Percentiles rank a stretch among this genome's conserved stretches.
phyloP scores from a whole-genome alignment of 2,888 invertebrate genomes.

The Parapristionchus giblindavisi region DNA sequence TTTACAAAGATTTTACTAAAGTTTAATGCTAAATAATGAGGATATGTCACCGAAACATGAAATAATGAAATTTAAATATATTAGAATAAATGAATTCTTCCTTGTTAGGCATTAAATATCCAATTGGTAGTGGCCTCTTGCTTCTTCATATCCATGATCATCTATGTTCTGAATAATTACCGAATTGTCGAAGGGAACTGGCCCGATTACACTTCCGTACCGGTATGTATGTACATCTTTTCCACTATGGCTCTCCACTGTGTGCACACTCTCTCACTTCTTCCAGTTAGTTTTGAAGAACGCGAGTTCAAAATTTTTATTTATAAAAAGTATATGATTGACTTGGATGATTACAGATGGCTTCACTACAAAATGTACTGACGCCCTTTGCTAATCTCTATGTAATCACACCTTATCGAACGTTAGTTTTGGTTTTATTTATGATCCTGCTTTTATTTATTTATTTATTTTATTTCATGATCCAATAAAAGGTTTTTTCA shows the following conservation, averaged over 20 bases:
- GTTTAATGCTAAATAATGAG: too few species aligned
- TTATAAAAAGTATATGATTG: too few species aligned
- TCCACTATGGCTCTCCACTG: too few species aligned
- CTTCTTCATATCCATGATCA: conserved; percentile 19
- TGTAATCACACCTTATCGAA: conserved; percentile 10
- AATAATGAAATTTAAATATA: too few species aligned
- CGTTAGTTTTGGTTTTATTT: not conserved
- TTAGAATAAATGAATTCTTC: too few species aligned
- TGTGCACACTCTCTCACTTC: not conserved
- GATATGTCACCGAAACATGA: too few species aligned
- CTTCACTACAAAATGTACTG: conserved; percentile 9
- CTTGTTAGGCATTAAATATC: conserved; percentile 16
- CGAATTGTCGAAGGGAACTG: not conserved
- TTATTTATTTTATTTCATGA: too few species aligned
- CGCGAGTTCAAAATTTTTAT: not conserved
- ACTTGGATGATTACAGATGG: too few species aligned
- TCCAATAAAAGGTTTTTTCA: too few species aligned
- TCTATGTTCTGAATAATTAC: conserved; percentile 29
- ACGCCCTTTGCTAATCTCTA: conserved; percentile 14
- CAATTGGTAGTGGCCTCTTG: conserved; percentile 19
- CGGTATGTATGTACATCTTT: too few species aligned
- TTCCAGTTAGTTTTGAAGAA: not conserved
- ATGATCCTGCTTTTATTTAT: not conserved
- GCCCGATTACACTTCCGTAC: conserved; percentile 25
- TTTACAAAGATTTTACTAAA: too few species aligned